Evolutionary conservation across 2,797 vertebrate genomes (phyloP).

Genomic region (Bradypus variegatus): DNA sequence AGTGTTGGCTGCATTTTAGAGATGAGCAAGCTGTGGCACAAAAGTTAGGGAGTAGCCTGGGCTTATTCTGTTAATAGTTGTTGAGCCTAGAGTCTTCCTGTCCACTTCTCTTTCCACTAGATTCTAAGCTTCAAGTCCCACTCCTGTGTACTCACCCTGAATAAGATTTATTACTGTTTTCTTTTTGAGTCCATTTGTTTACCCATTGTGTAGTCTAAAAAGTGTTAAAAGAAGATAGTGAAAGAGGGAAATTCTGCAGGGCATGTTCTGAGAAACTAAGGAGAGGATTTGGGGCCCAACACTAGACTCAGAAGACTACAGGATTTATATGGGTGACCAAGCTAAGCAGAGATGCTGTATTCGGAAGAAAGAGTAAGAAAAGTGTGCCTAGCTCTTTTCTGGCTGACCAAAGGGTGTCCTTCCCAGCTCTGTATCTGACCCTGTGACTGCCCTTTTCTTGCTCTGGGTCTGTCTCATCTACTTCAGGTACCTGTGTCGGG

Average conservation of each 20-base stretch:
- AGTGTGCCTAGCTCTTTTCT: not conserved
- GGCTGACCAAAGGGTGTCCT: not conserved
- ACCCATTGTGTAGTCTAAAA: not conserved
- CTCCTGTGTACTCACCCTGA: not conserved
- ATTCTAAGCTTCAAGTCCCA: not conserved
- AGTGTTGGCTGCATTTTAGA: not conserved
- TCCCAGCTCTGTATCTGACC: too few relatives aligned
- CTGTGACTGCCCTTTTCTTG: not conserved
- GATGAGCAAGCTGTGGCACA: not conserved
- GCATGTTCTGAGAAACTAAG: not conserved
- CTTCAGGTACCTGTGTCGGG: slow-evolving; percentile 88
- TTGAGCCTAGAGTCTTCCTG: not conserved
- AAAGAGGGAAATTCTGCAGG: not conserved
- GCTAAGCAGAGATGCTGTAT: not conserved
- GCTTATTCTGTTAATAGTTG: not conserved
- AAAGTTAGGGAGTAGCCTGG: not conserved
- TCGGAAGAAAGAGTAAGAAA: not conserved
- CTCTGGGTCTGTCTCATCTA: not conserved
- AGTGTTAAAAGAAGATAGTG: not conserved
- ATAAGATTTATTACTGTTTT: not conserved
- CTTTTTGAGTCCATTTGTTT: not conserved
- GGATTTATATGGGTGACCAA: not conserved
- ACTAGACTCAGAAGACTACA: not conserved
- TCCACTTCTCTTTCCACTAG: not conserved
- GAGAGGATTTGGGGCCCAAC: not conserved